Evolutionary conservation across 1,140 invertebrate genomes (phyloP).

Genomic region (Sminthurinus signatus): DNA sequence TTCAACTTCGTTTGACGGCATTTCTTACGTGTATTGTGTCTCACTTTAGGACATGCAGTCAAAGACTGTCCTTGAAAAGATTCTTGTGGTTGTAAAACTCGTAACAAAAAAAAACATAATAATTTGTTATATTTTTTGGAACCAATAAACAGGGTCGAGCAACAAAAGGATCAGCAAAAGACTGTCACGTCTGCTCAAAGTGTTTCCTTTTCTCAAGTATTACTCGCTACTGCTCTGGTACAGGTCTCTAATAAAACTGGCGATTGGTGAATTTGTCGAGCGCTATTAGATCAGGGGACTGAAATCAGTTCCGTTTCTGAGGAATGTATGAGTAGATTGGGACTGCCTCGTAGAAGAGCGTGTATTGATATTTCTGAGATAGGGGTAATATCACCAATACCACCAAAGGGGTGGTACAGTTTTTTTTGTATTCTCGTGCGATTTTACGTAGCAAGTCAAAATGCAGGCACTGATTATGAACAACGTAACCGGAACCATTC

Average conservation of each 20-base stretch:
- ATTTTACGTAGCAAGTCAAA: not conserved
- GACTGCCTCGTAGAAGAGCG: not conserved
- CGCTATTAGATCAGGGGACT: slow-evolving; percentile 1
- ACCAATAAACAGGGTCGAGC: not conserved
- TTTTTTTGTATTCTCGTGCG: not conserved
- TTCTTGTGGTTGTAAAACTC: not conserved
- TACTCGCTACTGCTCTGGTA: not conserved
- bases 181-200: not conserved
- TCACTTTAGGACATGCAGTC: too few relatives aligned
- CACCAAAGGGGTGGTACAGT: not conserved
- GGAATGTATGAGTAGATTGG: not conserved
- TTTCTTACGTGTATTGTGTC: too few relatives aligned
- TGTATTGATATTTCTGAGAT: not conserved
- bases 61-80: too few relatives aligned
- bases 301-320: not conserved
- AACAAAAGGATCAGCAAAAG: not conserved
- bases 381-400: not conserved
- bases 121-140: not conserved
- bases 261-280: not conserved
- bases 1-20: too few relatives aligned
- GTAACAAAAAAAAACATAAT: not conserved
- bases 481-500: not conserved
- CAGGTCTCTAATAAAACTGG: not conserved
- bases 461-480: not conserved
- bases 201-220: not conserved